Percentiles rank a stretch among this genome's conserved stretches.
Evolutionary conservation across 2,113 vertebrate species (phyloP).

Genomic region (Nothocercus nigrocapillus): DNA sequence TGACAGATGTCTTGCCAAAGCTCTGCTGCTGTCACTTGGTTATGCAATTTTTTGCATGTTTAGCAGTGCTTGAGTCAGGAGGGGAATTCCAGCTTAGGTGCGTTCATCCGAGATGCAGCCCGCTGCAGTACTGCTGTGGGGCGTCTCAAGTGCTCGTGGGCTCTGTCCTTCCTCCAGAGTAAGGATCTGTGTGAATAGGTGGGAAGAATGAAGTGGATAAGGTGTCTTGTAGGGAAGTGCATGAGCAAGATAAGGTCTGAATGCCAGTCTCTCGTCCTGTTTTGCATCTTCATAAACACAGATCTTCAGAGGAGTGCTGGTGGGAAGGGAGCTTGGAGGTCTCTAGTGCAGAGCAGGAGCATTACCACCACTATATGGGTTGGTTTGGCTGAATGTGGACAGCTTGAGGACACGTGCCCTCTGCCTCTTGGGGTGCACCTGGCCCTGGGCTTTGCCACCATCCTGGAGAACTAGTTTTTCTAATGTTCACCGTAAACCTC

Average conservation of each 20-base stretch:
- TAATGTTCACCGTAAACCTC: not conserved
- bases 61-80: not conserved
- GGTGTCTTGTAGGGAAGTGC: not conserved
- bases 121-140: not conserved
- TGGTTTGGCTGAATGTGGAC: not conserved
- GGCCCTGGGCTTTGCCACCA: not conserved
- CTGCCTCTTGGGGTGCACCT: not conserved
- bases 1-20: constrained; percentile 56
- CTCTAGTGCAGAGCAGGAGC: not conserved
- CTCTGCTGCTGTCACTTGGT: not conserved
- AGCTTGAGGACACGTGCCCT: not conserved
- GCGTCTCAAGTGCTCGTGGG: not conserved
- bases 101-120: not conserved
- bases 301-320: not conserved
- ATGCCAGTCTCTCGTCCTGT: not conserved
- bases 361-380: rapidly evolving
- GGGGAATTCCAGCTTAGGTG: not conserved
- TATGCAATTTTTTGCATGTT: not conserved
- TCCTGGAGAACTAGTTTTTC: not conserved
- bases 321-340: not conserved
- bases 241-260: not conserved
- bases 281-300: not conserved
- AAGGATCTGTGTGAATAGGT: not conserved
- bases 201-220: not conserved
- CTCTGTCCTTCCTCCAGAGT: not conserved